These are phyloP conservation scores for Erinaceus europaeus DNA, from an alignment of 2,113 vertebrate species.

Conservation along the genomic window DNA sequence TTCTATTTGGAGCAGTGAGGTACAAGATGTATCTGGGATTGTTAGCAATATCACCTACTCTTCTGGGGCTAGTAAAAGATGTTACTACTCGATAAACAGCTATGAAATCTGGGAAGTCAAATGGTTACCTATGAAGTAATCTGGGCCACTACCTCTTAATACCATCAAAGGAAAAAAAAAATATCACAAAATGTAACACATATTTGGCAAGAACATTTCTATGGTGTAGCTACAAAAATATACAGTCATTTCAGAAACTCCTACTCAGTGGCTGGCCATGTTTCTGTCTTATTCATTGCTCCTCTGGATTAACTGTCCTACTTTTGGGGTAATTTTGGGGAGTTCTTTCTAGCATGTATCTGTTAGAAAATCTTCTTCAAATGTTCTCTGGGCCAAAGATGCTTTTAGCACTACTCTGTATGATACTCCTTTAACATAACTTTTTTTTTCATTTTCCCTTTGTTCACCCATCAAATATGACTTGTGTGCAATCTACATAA, in stretches of 20 bases:
- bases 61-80: conserved; percentile 2
- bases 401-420: neutral
- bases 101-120: neutral
- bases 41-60: neutral
- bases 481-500: neutral
- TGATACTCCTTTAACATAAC: neutral
- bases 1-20: neutral
- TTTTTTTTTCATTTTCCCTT: neutral
- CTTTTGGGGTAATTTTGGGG: conserved; percentile 29
- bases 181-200: conserved; percentile 47
- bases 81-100: neutral
- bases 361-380: conserved; percentile 37
- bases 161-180: conserved; percentile 23
- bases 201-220: conserved; percentile 4
- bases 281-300: neutral
- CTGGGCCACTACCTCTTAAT: accelerated
- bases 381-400: neutral
- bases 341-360: conserved; percentile 39
- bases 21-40: neutral
- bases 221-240: neutral
- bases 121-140: neutral
- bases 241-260: conserved; percentile 24
- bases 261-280: neutral
- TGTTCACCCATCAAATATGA: neutral
- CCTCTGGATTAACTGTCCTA: conserved; percentile 31